Percentiles rank a stretch among this genome's conserved stretches.
Conservation (phyloP, 2,888 invertebrate genomes). For the Drosophila affinis region DNA sequence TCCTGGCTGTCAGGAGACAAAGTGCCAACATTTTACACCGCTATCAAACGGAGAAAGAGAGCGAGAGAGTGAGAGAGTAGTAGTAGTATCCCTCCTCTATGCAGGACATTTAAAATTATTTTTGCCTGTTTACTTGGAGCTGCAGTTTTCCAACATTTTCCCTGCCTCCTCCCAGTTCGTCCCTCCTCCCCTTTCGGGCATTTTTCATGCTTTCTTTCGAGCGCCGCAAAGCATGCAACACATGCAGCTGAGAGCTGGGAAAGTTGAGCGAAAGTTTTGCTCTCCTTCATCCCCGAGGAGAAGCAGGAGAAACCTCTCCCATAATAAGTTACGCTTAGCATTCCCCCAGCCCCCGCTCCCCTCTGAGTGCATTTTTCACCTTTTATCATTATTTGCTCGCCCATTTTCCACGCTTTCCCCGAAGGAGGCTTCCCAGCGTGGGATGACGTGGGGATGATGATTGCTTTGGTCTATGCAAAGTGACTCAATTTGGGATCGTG, state of each 20-base stretch:
- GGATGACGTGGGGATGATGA: constrained; percentile 19
- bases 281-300: constrained; percentile 5
- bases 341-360: not conserved
- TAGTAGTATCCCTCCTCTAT: constrained; percentile 6
- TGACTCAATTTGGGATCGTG: constrained; percentile 49
- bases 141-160: constrained; percentile 47
- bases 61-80: too few species aligned
- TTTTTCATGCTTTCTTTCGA: constrained; percentile 39
- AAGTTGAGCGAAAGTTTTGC: constrained; percentile 59
- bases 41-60: constrained; percentile 23
- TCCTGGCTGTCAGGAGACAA: constrained; percentile 38
- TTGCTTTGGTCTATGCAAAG: constrained; percentile 41
- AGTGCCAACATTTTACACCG: constrained; percentile 46
- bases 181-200: not conserved
- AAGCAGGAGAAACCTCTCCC: constrained; percentile 5
- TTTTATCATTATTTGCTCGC: constrained; percentile 51
- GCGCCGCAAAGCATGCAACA: constrained; percentile 58
- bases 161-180: not conserved
- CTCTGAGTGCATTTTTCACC: constrained; percentile 38
- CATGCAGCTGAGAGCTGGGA: constrained; percentile 56
- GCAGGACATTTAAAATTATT: constrained; percentile 60
- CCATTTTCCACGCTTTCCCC: constrained; percentile 13
- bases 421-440: not conserved
- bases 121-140: constrained; percentile 47
- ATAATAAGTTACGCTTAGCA: constrained; percentile 52